Conservation (phyloP, 2,888 invertebrate genomes). For the Lamellibrachia columna region DNA sequence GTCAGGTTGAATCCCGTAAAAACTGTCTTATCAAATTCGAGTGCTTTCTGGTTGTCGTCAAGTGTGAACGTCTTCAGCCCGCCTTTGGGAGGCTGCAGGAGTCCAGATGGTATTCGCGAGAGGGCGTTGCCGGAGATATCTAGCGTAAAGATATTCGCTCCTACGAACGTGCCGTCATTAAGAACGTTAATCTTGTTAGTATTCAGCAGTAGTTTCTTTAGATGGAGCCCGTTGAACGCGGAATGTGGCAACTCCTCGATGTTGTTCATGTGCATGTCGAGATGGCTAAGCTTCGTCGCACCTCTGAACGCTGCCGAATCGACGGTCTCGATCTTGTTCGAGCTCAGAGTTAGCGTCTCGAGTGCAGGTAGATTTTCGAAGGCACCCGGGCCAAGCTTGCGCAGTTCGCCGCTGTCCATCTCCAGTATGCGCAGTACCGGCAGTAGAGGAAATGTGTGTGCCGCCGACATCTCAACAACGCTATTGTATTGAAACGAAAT, state of each 20-base stretch:
- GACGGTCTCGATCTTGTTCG: conserved; percentile 30
- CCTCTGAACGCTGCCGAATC: conserved; percentile 26
- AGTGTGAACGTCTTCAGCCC: conserved; percentile 29
- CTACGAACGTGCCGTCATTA: conserved; percentile 20
- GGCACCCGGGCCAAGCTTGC: conserved; percentile 21
- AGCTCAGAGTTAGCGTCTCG: conserved; percentile 27
- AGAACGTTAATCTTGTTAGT: conserved; percentile 25
- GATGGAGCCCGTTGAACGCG: conserved; percentile 27
- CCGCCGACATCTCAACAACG: conserved; percentile 20
- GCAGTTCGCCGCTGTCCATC: conserved; percentile 30
- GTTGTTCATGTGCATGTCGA: conserved; percentile 33
- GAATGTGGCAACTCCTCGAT: conserved; percentile 25
- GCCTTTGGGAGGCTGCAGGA: conserved; percentile 26
- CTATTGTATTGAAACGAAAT: conserved; percentile 30
- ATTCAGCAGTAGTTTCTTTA: conserved; percentile 24
- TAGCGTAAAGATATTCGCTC: conserved; percentile 22
- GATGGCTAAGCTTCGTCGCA: conserved; percentile 25
- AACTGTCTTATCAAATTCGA: conserved; percentile 28
- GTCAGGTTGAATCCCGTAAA: conserved; percentile 32
- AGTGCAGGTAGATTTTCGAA: conserved; percentile 32
- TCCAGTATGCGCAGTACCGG: conserved; percentile 30
- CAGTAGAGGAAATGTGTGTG: conserved; percentile 26
- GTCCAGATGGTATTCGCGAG: neutral
- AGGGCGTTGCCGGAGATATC: conserved; percentile 28
- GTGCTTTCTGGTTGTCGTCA: conserved; percentile 26